A percentile compares a stretch with the other conserved stretches of the same genome.
These are phyloP conservation scores for Oscheius sp. DNA, from an alignment of 2,888 invertebrate species.

Conservation along the genomic window DNA sequence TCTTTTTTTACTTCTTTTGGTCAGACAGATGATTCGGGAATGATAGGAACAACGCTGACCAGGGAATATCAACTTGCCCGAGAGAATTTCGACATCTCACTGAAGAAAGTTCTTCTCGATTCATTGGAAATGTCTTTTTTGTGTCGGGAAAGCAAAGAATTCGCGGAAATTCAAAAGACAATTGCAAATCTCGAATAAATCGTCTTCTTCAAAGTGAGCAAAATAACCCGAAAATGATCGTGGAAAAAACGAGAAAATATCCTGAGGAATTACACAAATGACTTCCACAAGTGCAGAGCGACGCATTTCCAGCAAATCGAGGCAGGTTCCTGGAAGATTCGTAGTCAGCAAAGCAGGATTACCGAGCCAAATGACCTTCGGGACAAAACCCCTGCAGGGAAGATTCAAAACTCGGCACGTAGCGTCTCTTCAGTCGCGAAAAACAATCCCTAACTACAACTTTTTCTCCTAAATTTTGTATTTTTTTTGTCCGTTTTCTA, in stretches of 20 bases:
- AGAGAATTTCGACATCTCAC: constrained; percentile 2
- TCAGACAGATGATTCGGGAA: constrained; percentile 49
- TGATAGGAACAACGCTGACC: constrained; percentile 22
- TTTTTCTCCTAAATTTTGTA: constrained; percentile 9
- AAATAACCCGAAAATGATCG: neutral
- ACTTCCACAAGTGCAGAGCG: neutral
- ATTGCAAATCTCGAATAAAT: neutral
- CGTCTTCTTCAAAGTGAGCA: neutral
- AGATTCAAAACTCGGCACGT: too few species aligned
- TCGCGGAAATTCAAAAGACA: neutral
- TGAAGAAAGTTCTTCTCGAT: neutral
- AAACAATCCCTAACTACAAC: constrained; percentile 11
- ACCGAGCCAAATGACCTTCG: neutral
- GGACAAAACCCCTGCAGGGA: too few species aligned
- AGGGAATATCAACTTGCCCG: constrained; percentile 26
- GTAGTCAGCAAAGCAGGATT: neutral
- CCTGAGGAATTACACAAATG: neutral
- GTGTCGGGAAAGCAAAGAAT: neutral
- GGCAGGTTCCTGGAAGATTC: neutral
- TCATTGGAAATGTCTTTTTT: constrained; percentile 15
- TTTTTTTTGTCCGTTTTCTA: neutral
- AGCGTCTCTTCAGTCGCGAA: too few species aligned
- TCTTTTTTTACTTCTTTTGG: neutral
- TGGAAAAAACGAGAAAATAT: neutral
- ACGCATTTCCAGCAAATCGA: neutral